Evolutionary conservation across 1,140 invertebrate genomes (phyloP), one percentile per base, ranked within the genome.

Genomic region (Harpegnathos saltator): DNA sequence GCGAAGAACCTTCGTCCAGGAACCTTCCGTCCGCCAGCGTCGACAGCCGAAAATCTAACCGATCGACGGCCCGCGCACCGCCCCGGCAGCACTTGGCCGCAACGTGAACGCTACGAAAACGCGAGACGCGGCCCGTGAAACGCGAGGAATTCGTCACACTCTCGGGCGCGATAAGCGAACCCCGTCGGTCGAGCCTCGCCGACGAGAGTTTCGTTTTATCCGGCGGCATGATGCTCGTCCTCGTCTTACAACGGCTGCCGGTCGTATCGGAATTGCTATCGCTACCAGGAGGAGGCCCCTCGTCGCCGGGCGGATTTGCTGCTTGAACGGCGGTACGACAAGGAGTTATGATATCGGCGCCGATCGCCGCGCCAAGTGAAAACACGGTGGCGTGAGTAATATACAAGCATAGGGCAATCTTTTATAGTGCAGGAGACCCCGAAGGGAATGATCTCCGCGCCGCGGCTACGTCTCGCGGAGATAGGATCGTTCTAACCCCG

Each of bases 321-420:
- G 89, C 85, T 89, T 88, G 90, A 93, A 91, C 89, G 89, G 85
- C 91, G 92, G 89, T 91, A 92, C 92, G 93, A 94, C 93, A 94
- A 92, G 92, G 93, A 94, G 93, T 94, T 94, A 94, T 94, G 93
- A 94, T 94, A 94, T 94, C 93, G 92, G 93, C 88, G 87, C 83
- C 93, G 93, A 94, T 94, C 93, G 91, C 90, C 86, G 91, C 86
- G 92, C 93, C 92, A 93, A 94, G 93, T 94, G 93, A 94, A 94
- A 94, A 94, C 92, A 94, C 92, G 90, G 90, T 93, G 93, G 92
- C 92, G 92, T 94, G 93, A 94, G 93, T 94, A 94, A 94, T 94
- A 94, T 94, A 94, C 93, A 93, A 93, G 90, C 91, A 90, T 90
- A 91, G 91, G 91, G 90, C 92, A 92, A 93, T 93, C 90, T 93